These are phyloP conservation scores for Diachasma alloeum DNA, from an alignment of 1,140 invertebrate species.

Conservation along the genomic window DNA sequence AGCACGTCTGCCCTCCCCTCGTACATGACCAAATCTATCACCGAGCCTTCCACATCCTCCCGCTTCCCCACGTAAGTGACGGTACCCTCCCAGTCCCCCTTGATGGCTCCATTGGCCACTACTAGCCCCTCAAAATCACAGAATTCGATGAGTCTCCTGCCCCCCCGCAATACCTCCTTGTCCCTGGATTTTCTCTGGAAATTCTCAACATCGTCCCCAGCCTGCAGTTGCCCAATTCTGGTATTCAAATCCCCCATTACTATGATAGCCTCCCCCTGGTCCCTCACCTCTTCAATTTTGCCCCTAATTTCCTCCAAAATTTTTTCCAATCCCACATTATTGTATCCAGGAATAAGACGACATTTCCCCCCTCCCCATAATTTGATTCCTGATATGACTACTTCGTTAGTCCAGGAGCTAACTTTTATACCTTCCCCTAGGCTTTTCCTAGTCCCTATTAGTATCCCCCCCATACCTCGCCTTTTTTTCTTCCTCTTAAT, in stretches of 20 bases:
- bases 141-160: neutral
- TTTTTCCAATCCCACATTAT: neutral
- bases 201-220: neutral
- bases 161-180: neutral
- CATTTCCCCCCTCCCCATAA: neutral
- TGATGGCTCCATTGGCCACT: neutral
- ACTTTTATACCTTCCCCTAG: neutral
- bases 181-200: neutral
- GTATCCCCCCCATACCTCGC: too few species aligned
- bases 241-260: neutral
- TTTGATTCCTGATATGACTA: neutral
- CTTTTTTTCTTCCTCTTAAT: too few species aligned
- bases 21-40: neutral
- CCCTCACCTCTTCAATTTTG: neutral
- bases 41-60: neutral
- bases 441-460: too few species aligned
- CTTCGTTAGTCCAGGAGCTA: neutral
- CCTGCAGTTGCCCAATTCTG: neutral
- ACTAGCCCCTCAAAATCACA: neutral
- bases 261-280: neutral
- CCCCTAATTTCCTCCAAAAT: neutral
- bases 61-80: neutral
- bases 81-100: neutral
- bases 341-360: neutral
- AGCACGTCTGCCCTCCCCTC: neutral